Evolutionary conservation across 2,888 invertebrate species (phyloP), one percentile per base, ranked within the genome.

Genomic region (Scaptomyza polygonia): DNA sequence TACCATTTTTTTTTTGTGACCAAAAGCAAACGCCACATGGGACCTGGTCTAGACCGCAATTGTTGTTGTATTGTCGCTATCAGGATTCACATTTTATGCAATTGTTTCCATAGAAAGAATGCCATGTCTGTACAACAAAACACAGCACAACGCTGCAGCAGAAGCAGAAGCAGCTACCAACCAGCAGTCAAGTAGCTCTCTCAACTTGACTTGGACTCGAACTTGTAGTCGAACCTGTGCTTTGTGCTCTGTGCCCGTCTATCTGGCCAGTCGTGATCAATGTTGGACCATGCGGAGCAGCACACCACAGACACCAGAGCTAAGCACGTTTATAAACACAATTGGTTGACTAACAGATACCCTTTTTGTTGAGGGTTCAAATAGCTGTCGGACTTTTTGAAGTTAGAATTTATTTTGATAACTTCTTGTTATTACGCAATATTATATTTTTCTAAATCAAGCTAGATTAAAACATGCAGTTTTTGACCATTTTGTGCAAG

Each of bases 21-120:
- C 62, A 43, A 30, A 69, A 75, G 12, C 29, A 47, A 39, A 70
- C 73, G 45, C 61, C 71, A 59, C 76, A 75, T 70, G 72, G 71
- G 70, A 75, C 75, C 49, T 45, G 27, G 49, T 61, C 61, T 65
- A 54, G 67, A 67, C 42, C 51, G 54, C 44, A 21, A 25, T 16
- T 4, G 14, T 12, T 34, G 11, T 12, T 47, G 16, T 74, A 68
- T 79, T 78, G 76, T 87, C 65, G 86, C 86, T 83, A 87, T 87
- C 88, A 79, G 86, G 74, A 87, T 83, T 83, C 83, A 77, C 88
- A 87, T 87, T 87, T 85, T 87, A 87, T 78, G 79, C 76, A 78
- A 76, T 76, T 76, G 75, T 76, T 76, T 76, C 78, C 74, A 76
- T 76, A 76, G 75, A 78, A 77, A 77, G 79, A 77, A 77, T 78